These are phyloP conservation scores for Caenorhabditis sp. DNA, from an alignment of 2,888 invertebrate genomes.

Conservation along the genomic window DNA sequence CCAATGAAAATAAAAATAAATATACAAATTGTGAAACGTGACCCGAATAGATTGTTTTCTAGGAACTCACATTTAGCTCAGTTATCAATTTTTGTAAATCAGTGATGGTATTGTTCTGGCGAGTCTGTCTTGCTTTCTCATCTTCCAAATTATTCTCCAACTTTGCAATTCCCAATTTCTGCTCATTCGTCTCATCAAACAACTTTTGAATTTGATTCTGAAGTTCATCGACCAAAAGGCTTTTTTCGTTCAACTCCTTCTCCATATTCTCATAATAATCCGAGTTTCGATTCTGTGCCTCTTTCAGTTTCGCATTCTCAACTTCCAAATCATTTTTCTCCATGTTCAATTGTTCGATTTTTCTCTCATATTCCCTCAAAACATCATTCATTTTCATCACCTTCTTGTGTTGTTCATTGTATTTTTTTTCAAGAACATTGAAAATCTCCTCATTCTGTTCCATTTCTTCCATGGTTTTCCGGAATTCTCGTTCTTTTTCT, in stretches of 20 bases:
- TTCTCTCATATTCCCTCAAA: constrained; percentile 60
- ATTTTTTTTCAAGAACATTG: constrained; percentile 59
- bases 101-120: constrained; percentile 56
- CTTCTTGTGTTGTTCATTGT: constrained; percentile 67
- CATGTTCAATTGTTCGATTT: constrained; percentile 54
- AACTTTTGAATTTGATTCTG: constrained; percentile 47
- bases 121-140: constrained; percentile 27
- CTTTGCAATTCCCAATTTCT: constrained; percentile 40
- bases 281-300: constrained; percentile 42
- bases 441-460: constrained; percentile 64
- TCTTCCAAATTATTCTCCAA: constrained; percentile 44
- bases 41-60: too few species aligned
- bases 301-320: constrained; percentile 44
- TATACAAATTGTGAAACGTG: too few species aligned
- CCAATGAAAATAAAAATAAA: too few species aligned
- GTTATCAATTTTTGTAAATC: constrained; percentile 59
- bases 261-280: constrained; percentile 36
- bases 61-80: constrained; percentile 61
- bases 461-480: constrained; percentile 58
- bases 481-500: constrained; percentile 44
- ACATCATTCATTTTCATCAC: constrained; percentile 60
- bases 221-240: constrained; percentile 40
- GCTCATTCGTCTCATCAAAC: constrained; percentile 38
- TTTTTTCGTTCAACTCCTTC: constrained; percentile 47
- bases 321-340: constrained; percentile 53